Conservation (phyloP, 1,140 invertebrate genomes). For the Conus ventricosus region DNA sequence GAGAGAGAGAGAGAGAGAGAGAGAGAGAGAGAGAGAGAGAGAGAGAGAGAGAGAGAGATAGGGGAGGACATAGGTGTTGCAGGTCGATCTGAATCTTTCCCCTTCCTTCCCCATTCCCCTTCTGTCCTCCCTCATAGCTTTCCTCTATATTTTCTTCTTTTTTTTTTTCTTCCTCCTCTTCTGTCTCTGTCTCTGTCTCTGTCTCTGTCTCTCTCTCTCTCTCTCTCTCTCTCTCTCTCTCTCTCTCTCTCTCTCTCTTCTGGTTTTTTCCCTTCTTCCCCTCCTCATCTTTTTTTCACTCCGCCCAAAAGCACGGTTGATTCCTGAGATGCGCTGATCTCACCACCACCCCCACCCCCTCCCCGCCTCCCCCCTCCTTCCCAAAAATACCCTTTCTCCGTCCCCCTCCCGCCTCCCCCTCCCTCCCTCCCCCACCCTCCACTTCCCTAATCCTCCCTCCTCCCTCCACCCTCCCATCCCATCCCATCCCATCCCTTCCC, state of each 20-base stretch:
- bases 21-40: neutral
- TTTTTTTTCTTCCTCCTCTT: too few relatives aligned
- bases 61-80: neutral
- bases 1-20: neutral
- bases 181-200: neutral
- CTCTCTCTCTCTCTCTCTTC: too few relatives aligned
- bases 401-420: neutral
- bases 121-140: neutral
- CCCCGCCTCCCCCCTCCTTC: neutral
- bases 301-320: too few relatives aligned
- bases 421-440: neutral
- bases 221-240: neutral
- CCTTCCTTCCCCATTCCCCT: neutral
- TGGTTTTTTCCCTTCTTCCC: too few relatives aligned
- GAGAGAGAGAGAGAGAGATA: neutral
- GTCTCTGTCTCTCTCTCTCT: conserved; percentile 1
- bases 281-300: too few relatives aligned
- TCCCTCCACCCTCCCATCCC: neutral
- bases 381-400: neutral
- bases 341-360: neutral
- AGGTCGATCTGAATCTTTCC: neutral
- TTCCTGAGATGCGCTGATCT: neutral
- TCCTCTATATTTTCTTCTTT: neutral
- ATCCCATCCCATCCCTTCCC: neutral
- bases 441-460: neutral